Conservation (phyloP, 2,113 vertebrate genomes). For the Gobio gobio region DNA sequence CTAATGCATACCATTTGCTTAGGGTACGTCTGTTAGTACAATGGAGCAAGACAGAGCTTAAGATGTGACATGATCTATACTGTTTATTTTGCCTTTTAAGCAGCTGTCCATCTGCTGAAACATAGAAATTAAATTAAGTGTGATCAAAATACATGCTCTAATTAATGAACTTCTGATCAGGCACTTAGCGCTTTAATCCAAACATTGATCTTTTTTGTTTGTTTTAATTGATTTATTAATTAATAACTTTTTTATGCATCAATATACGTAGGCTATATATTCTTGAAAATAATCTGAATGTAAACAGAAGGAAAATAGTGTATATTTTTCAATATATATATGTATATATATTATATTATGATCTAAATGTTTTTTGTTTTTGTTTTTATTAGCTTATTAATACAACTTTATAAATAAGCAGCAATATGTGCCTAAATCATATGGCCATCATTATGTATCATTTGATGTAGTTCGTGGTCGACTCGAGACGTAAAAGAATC, state of each 20-base stretch:
- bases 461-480: background rate
- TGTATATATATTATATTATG: no score
- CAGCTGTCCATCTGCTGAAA: background rate
- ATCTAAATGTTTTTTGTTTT: no score
- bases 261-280: background rate
- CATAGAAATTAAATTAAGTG: background rate
- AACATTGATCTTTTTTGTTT: background rate
- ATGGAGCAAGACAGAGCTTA: constrained; percentile 5
- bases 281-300: background rate
- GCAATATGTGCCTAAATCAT: background rate
- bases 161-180: background rate
- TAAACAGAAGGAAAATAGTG: background rate
- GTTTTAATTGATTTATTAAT: background rate
- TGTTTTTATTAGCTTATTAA: no score
- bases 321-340: no score
- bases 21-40: constrained; percentile 6
- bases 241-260: background rate
- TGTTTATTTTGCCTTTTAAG: constrained; percentile 22
- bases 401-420: no score
- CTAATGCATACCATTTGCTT: constrained; percentile 39
- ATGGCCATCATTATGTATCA: background rate
- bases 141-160: background rate
- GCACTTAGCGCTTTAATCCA: background rate
- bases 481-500: background rate
- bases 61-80: constrained; percentile 15